phyloP scores from a whole-genome alignment of 2,888 invertebrate genomes.

The Crocallis elinguaria region DNA sequence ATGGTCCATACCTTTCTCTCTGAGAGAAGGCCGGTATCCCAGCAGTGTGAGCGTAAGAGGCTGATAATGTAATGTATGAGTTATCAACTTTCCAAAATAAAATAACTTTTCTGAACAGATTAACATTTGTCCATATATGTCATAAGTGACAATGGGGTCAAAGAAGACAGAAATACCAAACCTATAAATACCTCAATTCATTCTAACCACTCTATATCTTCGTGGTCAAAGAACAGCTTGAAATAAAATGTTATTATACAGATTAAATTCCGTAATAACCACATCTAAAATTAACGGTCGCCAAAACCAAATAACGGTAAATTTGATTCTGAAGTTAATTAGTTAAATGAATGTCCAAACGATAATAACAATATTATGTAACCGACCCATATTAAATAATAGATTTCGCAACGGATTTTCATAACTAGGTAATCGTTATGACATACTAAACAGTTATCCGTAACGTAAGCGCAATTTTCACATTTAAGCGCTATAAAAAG shows the following conservation, averaged over 20 bases:
- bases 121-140: no score
- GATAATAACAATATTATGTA: constrained; percentile 15
- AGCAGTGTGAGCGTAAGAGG: no score
- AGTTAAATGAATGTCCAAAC: constrained; percentile 8
- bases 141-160: no score
- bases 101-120: no score
- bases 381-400: constrained; percentile 5
- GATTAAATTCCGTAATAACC: background rate
- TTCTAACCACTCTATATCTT: no score
- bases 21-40: no score
- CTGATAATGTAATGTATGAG: no score
- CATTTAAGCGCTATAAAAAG: background rate
- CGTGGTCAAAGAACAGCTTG: no score
- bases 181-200: no score
- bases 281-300: background rate
- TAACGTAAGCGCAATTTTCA: constrained; percentile 2
- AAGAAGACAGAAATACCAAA: no score
- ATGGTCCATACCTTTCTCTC: no score
- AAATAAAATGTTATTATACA: background rate
- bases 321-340: background rate
- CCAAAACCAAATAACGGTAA: constrained; percentile 11
- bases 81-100: no score
- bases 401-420: constrained; percentile 4
- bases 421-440: constrained; percentile 11
- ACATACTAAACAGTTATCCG: constrained; percentile 3